Evolutionary conservation across 2,797 vertebrate genomes (phyloP), one percentile per base, ranked within the genome.

Genomic region (Chelon labrosus): DNA sequence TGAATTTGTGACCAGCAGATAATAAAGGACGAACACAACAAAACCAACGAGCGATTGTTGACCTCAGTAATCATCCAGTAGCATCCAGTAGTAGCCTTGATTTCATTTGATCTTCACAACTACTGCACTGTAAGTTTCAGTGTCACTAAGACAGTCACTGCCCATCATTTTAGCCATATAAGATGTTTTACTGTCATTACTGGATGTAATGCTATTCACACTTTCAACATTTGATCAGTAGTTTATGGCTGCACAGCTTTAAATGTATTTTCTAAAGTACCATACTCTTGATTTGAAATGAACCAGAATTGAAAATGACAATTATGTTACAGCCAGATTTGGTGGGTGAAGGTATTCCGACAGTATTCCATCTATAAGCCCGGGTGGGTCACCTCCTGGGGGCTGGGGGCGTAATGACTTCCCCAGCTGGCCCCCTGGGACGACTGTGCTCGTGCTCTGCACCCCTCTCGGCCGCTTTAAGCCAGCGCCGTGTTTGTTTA

Each of bases 381-480:
- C 0, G 68, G 81, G 82, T 73, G 82, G 81, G 74, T 91, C 88
- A 90, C 92, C 93, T 91, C 91, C 82, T 77, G 75, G 80, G 77
- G 85, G 86, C 77, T 25, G 70, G 76, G 80, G 73, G 67, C 56
- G 83, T 95, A 95, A 96, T 95, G 94, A 94, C 93, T 95, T 95
- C 92, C 88, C 88, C 95, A 95, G 93, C 93, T 95, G 94, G 85
- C 83, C 92, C 88, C 90, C 78, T 80, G 93, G 93, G 95, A 95
- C 88, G 65, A 75, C 76, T n/a, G 91, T 17, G 90, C 93, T 94
- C 93, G 92, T 95, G 93, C 94, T 93, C 88, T 75, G 72, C 63
- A 76, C 91, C 92, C 86, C 92, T 94, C 83, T 83, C 80, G 89
- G 84, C 87, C 41, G 88, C 91, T 90, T 92, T 92, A 92, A 91